Base-by-base conservation (phyloP, 2,797 vertebrate genomes). In the Mastacembelus armatus region DNA sequence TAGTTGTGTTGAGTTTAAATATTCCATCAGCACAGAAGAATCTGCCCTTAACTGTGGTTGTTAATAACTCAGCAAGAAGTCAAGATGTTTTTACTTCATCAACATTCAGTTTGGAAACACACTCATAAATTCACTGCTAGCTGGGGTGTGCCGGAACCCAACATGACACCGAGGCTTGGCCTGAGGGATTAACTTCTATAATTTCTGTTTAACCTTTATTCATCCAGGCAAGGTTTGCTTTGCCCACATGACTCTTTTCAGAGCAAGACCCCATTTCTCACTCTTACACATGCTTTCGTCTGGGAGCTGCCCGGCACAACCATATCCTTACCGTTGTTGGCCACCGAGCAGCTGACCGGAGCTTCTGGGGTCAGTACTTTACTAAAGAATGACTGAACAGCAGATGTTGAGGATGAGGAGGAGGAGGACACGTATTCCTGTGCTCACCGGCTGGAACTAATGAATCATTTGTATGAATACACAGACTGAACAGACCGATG, bases 121-220 rank as follows among this genome's bases (percentile, higher is more conserved):
- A 42, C 15, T 4, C 4, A 12, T 22, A 44, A 15, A 45, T 9
- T 48, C 4, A 15, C 18, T 4, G 10, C 36, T n/a, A 12, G 27
- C 22, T 35, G 11, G 4, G 16, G 14, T n/a, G 15, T 16, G 22
- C 61, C 43, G 19, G 30, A 51, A 22, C 6, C 1, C n/a, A 3
- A 24, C 26, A 7, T 27, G 7, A 32, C 30, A 9, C 29, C 30
- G 48, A 18, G 15, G 7, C 6, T 3, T 8, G 27, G n/a, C 16
- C 26, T 11, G 7, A 5, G 4, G 10, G 2, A 40, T 44, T 16
- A 18, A n/a, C 19, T 29, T 27, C 40, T 15, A 30, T 43, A 29
- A 48, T 47, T 52, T 42, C 33, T 40, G 3, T 61, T 66, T 27
- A 58, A 78, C 35, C 67, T 57, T 39, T 51, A 18, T 15, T 66